A percentile compares a stretch with the other conserved stretches of the same genome.
phyloP scores from a whole-genome alignment of 2,797 vertebrate genomes.

The Centropyge bicolor region DNA sequence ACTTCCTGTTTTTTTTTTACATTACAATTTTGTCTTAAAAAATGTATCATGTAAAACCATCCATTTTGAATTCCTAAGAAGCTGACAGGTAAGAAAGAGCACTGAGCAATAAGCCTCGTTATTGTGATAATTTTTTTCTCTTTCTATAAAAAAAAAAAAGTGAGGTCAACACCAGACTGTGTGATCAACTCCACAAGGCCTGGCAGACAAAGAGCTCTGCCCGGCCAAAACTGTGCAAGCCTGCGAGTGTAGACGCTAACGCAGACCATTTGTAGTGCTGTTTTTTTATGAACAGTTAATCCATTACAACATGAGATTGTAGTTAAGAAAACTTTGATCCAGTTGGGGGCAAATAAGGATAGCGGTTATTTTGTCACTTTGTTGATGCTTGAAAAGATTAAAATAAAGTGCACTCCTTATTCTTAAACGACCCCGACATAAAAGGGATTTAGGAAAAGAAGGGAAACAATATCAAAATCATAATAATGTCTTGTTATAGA shows the following conservation, averaged over 20 bases:
- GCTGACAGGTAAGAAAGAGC: conserved; percentile 8
- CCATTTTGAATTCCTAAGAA: not conserved
- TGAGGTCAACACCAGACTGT: conserved; percentile 64
- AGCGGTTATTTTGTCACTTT: conserved; percentile 61
- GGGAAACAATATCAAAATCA: conserved; percentile 38
- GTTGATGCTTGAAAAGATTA: conserved; percentile 72
- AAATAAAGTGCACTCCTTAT: conserved; percentile 57
- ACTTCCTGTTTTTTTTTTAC: not conserved
- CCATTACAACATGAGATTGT: conserved; percentile 70
- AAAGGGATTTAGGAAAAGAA: conserved; percentile 46
- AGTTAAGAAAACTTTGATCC: conserved; percentile 73
- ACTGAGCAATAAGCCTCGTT: conserved; percentile 11
- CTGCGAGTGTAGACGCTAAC: conserved; percentile 57
- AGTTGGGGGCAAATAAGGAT: conserved; percentile 60
- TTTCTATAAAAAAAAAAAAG: conserved; percentile 47
- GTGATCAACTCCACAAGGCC: conserved; percentile 71
- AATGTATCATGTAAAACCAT: not conserved
- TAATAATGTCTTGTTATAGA: conserved; percentile 39
- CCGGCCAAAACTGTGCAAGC: conserved; percentile 53
- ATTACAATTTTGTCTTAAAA: not conserved
- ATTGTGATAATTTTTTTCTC: not conserved
- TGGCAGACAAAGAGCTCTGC: conserved; percentile 61
- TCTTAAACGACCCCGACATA: conserved; percentile 45
- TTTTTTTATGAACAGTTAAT: conserved; percentile 73
- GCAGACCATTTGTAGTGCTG: conserved; percentile 67